Percentiles rank a stretch among this genome's conserved stretches.
phyloP scores from a whole-genome alignment of 1,140 invertebrate genomes.

The Diuraphis noxia region DNA sequence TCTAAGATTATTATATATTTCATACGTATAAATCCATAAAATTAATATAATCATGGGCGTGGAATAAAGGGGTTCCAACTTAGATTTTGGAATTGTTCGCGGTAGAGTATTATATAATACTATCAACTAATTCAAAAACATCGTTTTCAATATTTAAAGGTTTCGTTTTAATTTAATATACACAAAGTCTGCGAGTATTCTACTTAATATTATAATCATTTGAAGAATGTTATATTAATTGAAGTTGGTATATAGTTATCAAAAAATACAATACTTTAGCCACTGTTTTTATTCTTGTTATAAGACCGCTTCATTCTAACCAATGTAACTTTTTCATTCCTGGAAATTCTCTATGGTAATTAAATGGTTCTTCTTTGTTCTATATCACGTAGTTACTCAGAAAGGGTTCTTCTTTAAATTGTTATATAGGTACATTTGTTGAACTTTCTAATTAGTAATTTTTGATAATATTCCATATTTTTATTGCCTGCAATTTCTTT shows the following conservation, averaged over 20 bases:
- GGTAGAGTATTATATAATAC: background rate
- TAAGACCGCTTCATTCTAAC: background rate
- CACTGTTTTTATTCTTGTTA: background rate
- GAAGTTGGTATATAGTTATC: background rate
- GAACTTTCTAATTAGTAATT: background rate
- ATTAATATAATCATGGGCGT: background rate
- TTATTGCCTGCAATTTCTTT: background rate
- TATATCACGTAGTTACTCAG: no score
- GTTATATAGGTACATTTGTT: background rate
- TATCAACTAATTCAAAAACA: background rate
- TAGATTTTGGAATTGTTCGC: background rate
- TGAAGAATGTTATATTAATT: background rate
- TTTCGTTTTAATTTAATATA: background rate
- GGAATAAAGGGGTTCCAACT: background rate
- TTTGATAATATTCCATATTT: background rate
- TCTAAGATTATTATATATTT: background rate
- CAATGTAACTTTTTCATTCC: background rate
- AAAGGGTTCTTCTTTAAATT: background rate
- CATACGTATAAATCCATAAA: slow-evolving; percentile 5
- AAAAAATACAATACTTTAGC: no score
- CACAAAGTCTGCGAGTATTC: background rate
- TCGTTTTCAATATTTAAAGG: background rate
- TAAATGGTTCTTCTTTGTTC: background rate
- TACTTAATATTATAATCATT: background rate
- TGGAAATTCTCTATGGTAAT: background rate